A percentile compares a stretch with the other conserved stretches of the same genome.
Evolutionary conservation across 2,113 vertebrate species (phyloP).

Genomic region (Gobiocypris rarus): DNA sequence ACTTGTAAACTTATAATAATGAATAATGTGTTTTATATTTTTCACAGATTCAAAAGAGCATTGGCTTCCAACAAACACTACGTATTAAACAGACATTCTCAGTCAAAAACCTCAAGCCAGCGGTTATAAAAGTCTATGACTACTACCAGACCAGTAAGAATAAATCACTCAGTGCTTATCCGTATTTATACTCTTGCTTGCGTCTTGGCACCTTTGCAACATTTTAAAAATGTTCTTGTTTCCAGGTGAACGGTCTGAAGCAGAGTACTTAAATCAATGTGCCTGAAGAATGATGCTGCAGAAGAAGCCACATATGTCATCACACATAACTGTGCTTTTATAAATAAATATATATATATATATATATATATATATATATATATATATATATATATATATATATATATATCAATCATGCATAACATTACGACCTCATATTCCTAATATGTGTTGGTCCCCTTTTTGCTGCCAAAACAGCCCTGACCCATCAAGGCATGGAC

Average conservation of each 20-base stretch:
- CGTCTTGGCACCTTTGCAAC: background rate
- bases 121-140: slow-evolving; percentile 80
- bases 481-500: too few relatives aligned
- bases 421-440: too few relatives aligned
- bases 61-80: slow-evolving; percentile 56
- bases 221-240: slow-evolving; percentile 10
- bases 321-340: background rate
- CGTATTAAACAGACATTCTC: slow-evolving; percentile 68
- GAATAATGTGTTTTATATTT: background rate
- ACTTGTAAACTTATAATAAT: too few relatives aligned
- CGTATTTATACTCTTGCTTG: background rate
- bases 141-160: slow-evolving; percentile 86
- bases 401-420: too few relatives aligned
- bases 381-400: background rate
- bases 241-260: slow-evolving; percentile 68
- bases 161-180: background rate
- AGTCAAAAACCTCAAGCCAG: slow-evolving; percentile 79
- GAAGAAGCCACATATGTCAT: slow-evolving; percentile 4
- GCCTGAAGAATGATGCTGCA: slow-evolving; percentile 37
- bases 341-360: too few relatives aligned
- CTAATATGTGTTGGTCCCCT: too few relatives aligned
- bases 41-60: slow-evolving; percentile 57
- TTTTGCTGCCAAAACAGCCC: too few relatives aligned
- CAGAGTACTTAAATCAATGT: slow-evolving; percentile 63
- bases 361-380: too few relatives aligned